Evolutionary conservation across 2,113 vertebrate species (phyloP).

Genomic region (Bubo bubo): DNA sequence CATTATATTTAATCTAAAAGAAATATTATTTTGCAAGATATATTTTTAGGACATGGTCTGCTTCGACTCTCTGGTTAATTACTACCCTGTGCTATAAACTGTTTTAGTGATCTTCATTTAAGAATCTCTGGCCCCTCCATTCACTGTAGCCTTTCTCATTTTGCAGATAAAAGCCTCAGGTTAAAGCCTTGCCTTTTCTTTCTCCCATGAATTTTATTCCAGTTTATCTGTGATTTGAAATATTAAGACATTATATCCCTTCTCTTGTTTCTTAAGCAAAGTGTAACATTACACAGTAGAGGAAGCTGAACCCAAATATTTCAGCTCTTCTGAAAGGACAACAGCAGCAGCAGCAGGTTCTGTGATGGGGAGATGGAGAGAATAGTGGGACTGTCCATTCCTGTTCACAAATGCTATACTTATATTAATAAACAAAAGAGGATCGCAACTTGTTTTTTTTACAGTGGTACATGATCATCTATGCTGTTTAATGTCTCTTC

Average conservation of each 20-base stretch:
- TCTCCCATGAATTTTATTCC: neutral
- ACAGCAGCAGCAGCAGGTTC: neutral
- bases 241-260: neutral
- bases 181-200: neutral
- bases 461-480: neutral
- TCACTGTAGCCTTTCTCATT: neutral
- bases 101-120: neutral
- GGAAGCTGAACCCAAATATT: neutral
- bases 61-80: neutral
- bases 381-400: neutral
- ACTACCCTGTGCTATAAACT: neutral
- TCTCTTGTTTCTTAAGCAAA: neutral
- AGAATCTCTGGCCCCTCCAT: neutral
- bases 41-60: neutral
- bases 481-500: neutral
- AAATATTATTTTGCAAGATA: neutral
- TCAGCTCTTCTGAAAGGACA: neutral
- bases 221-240: neutral
- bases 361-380: neutral
- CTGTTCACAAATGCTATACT: neutral
- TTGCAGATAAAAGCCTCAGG: neutral
- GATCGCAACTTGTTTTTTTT: neutral
- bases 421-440: neutral
- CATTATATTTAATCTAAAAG: neutral
- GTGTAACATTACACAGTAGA: neutral